These are phyloP conservation scores for Gracilinanus agilis DNA, from an alignment of 2,113 vertebrate species.

Conservation along the genomic window DNA sequence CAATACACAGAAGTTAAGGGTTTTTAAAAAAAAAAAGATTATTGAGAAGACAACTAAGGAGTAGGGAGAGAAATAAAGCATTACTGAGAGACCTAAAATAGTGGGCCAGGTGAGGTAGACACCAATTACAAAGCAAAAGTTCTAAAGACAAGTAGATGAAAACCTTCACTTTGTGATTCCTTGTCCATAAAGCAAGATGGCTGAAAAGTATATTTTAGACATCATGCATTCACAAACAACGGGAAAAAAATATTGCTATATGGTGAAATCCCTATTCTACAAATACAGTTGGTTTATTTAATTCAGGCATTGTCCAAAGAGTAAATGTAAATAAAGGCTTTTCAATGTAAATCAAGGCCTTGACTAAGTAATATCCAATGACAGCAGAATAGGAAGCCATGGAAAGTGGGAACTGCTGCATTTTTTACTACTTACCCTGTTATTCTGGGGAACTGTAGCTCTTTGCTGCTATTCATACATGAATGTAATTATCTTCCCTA, in stretches of 20 bases:
- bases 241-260: neutral
- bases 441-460: neutral
- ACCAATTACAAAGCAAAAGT: neutral
- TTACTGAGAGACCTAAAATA: neutral
- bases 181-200: neutral
- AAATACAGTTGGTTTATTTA: neutral
- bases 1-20: no score
- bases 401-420: neutral
- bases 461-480: neutral
- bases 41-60: neutral
- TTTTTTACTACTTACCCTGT: neutral
- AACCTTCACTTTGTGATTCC: neutral
- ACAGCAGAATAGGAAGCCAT: neutral
- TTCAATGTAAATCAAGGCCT: neutral
- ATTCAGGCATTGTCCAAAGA: neutral
- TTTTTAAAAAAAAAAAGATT: no score
- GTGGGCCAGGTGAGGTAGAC: neutral
- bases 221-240: neutral
- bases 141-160: neutral
- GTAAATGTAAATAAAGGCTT: neutral
- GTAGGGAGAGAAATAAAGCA: neutral
- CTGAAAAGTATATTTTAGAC: neutral
- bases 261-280: neutral
- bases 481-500: neutral
- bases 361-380: neutral